A percentile compares a stretch with the other conserved stretches of the same genome.
Evolutionary conservation across 2,797 vertebrate species (phyloP).

Genomic region (Gouania willdenowi): DNA sequence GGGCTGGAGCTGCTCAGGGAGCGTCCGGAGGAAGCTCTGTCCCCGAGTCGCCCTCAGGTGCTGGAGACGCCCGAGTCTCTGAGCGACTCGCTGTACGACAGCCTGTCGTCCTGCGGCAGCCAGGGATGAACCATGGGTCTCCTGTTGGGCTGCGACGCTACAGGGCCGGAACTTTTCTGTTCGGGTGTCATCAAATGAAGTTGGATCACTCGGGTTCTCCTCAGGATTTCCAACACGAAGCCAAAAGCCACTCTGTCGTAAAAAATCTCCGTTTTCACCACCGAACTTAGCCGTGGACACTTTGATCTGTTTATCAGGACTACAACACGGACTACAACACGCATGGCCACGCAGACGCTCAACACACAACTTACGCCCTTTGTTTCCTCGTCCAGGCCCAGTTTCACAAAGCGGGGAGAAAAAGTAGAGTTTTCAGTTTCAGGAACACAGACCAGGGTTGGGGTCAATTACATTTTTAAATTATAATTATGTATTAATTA

Average conservation of each 20-base stretch:
- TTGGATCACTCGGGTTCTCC: constrained; percentile 43
- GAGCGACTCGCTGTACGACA: constrained; percentile 95
- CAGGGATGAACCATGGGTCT: constrained; percentile 79
- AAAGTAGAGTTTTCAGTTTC: too few species aligned
- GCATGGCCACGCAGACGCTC: constrained; percentile 51
- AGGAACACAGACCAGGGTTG: too few species aligned
- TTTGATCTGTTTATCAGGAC: constrained; percentile 6
- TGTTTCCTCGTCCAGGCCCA: too few species aligned
- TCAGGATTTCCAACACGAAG: constrained; percentile 67
- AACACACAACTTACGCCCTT: constrained; percentile 57
- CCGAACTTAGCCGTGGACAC: constrained; percentile 35
- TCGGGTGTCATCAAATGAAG: constrained; percentile 18
- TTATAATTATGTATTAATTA: too few species aligned
- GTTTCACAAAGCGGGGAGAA: too few species aligned
- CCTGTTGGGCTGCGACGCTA: constrained; percentile 24
- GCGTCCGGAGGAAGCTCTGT: constrained; percentile 74
- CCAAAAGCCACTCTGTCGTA: constrained; percentile 63
- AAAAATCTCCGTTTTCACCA: constrained; percentile 36
- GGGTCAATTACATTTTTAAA: too few species aligned
- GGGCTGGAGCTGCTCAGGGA: constrained; percentile 81
- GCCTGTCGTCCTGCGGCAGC: constrained; percentile 93
- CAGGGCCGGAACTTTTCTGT: neutral
- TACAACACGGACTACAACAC: too few species aligned
- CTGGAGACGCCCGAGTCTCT: constrained; percentile 91
- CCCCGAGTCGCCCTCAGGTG: constrained; percentile 78